Evolutionary conservation across 2,113 vertebrate species (phyloP), one percentile per base, ranked within the genome.

Genomic region (Albula glossodonta): DNA sequence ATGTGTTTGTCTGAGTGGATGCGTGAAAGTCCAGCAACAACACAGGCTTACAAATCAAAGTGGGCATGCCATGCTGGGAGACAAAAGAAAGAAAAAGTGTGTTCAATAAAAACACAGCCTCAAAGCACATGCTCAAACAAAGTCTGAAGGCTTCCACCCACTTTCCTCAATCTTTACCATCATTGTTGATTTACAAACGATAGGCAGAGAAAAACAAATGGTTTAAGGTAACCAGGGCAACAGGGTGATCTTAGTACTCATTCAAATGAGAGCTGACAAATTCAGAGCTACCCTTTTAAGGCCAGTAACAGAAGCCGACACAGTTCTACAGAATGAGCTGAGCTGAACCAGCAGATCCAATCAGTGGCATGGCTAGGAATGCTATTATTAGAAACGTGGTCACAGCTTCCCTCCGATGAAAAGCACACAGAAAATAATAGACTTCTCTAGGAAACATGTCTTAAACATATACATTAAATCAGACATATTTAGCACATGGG

Each of bases 131-230:
- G 9, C 19, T 22, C 51, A 56, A 31, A 83, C 19, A 79, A 22
- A 51, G 2, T 51, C 51, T 57, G 60, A 22, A 84, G 86, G 2
- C 66, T 57, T 12, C 57, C 31, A 25, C 80, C 78, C 74, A 41
- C 12, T 60, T 50, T 51, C 22, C 82, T 84, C 49, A 49, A 86
- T 81, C 19, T 31, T 49, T 25, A 25, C 19, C 12, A 50, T 87
- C 66, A 57, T 86, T 86, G 87, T 82, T 83, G 80, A 89, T 89
- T 80, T 85, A 88, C 85, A 53, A 81, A 57, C n/a, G 84, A 84
- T 53, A 80, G 78, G 22, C 17, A 52, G 13, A 60, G 51, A 83
- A 87, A 87, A 87, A 87, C 49, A 57, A 85, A 88, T 74, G 4
- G 25, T 41, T 84, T 57, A 50, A 80, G 87, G 87, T 87, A 81